Percentiles rank a stretch among this genome's conserved stretches.
Conservation (phyloP, 1,140 invertebrate genomes). For the Zaprionus nigranus region DNA sequence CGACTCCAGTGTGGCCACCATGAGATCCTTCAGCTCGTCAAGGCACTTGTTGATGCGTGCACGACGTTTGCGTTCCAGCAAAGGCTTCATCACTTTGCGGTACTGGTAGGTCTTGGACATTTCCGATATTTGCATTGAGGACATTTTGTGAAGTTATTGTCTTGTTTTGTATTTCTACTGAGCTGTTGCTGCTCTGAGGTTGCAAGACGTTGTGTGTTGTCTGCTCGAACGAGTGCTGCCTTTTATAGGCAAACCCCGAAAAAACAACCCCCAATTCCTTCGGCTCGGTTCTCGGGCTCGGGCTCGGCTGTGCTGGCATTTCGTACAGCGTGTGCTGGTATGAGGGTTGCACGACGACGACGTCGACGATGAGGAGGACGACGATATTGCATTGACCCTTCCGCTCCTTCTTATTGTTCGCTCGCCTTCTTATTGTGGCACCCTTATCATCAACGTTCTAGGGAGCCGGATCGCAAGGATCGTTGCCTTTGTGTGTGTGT, state of each 20-base stretch:
- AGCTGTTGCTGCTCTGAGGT: constrained; percentile 69
- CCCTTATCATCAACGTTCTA: constrained; percentile 65
- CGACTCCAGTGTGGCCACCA: constrained; percentile 93
- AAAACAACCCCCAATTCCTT: constrained; percentile 67
- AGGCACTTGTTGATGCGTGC: constrained; percentile 97
- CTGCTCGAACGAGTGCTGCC: constrained; percentile 10
- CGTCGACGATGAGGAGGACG: constrained; percentile 7
- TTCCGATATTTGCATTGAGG: constrained; percentile 79
- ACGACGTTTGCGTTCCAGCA: constrained; percentile 96
- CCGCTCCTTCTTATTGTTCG: constrained; percentile 78
- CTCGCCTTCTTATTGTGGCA: constrained; percentile 73
- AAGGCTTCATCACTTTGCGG: constrained; percentile 97
- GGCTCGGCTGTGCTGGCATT: constrained; percentile 60
- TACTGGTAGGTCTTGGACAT: constrained; percentile 95
- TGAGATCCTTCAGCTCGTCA: constrained; percentile 96
- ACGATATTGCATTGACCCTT: constrained; percentile 55
- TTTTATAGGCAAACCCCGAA: constrained; percentile 58
- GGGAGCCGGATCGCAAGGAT: constrained; percentile 73
- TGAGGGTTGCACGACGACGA: constrained; percentile 63
- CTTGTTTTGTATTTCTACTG: constrained; percentile 39
- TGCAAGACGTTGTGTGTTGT: constrained; percentile 69
- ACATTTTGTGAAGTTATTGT: constrained; percentile 48
- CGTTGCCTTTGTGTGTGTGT: constrained; percentile 39
- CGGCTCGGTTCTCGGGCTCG: constrained; percentile 9
- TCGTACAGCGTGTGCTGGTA: constrained; percentile 61